Evolutionary conservation across 2,888 invertebrate species (phyloP), one percentile per base, ranked within the genome.

Genomic region (Thymelicus lineola): DNA sequence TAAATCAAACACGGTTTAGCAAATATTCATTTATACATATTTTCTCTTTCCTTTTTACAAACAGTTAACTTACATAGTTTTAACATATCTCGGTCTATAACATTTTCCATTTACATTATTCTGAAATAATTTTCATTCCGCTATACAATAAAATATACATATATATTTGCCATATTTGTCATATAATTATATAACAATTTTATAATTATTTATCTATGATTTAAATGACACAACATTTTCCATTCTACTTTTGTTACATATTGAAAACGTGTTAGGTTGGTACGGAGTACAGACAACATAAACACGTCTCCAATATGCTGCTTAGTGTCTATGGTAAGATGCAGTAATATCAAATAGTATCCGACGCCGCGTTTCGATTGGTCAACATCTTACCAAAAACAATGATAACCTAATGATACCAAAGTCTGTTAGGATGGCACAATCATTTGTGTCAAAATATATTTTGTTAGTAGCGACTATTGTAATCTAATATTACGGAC

Each of bases 21-120:
- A 93, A 93, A 93, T 93, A 90, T 90, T 92, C 89, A 92, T 84
- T 93, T 91, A 92, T 91, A 92, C 93, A 93, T 93, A 90, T 90
- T 92, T 83, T 89, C 88, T 89, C 91, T 87, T 89, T 78, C 88
- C 88, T 89, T 91, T 93, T 93, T 92, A 93, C 93, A 93, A 93
- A 93, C 93, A 93, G 87, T 92, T 91, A 91, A 91, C 93, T 91
- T 93, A 91, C 92, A 91, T 93, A 93, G 85, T 86, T 83, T 89
- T 91, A 91, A 91, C 90, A 89, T 89, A 88, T 90, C 86, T 91
- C 87, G 85, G 80, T 91, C 86, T 88, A 90, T 92, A 93, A 93
- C 93, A 92, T 87, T 85, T 85, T 89, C 82, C 86, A 89, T 91
- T 92, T 92, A 91, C 89, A 92, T 90, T 91, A 88, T 88, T 90